phyloP scores from a whole-genome alignment of 2,888 invertebrate genomes.

The Euplexia lucipara region DNA sequence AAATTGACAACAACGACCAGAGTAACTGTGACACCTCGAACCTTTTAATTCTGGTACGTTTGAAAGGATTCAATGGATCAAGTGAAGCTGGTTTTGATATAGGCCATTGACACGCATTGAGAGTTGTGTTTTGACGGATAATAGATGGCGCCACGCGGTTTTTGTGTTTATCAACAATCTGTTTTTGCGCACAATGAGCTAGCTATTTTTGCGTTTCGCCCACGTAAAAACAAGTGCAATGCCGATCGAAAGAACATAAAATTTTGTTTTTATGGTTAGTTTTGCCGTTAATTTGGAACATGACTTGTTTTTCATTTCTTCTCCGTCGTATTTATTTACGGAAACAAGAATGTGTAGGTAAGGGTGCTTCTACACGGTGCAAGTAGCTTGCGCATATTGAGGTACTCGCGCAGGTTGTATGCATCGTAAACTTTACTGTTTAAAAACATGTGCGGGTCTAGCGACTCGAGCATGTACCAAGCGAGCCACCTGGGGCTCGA shows the following conservation, averaged over 20 bases:
- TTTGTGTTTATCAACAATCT: constrained; percentile 65
- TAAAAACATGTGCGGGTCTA: too few species aligned
- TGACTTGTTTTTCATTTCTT: constrained; percentile 5
- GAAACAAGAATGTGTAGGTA: too few species aligned
- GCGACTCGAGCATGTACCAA: too few species aligned
- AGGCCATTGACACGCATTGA: constrained; percentile 63
- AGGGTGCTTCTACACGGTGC: too few species aligned
- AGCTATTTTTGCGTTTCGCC: constrained; percentile 41
- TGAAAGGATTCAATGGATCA: constrained; percentile 24
- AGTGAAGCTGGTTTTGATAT: constrained; percentile 35
- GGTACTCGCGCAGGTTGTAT: too few species aligned
- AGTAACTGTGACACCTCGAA: constrained; percentile 18
- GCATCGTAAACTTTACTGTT: too few species aligned
- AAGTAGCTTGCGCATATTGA: too few species aligned
- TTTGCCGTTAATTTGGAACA: constrained; percentile 7
- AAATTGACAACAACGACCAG: constrained; percentile 38
- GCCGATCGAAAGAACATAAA: neutral
- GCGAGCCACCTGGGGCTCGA: too few species aligned
- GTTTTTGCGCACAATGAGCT: constrained; percentile 47
- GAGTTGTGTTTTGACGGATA: constrained; percentile 30
- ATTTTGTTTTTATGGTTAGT: constrained; percentile 22
- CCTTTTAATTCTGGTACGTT: constrained; percentile 1
- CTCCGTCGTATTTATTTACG: neutral
- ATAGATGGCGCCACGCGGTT: constrained; percentile 65
- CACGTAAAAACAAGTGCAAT: constrained; percentile 9